Base-by-base conservation (phyloP, 2,888 invertebrate genomes). In the Galerucella calmariensis region DNA sequence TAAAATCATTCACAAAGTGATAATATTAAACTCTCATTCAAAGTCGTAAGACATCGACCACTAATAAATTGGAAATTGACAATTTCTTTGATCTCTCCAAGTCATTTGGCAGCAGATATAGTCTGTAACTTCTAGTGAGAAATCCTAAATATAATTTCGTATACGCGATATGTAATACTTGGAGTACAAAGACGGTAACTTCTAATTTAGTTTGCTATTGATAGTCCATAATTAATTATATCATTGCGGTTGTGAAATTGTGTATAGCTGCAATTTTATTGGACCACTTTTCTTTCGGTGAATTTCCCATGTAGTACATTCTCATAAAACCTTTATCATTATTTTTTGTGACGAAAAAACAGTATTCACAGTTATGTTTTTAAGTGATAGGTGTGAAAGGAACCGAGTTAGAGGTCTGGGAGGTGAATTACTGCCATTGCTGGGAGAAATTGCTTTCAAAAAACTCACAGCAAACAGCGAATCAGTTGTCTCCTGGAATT, bases 21-120 rank as follows among this genome's bases (percentile, higher is more conserved):
- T 44, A 16, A 46, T 65, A 65, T 65, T 44, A 65, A 65, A 65
- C 44, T 53, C 63, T 70, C 70, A 63, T 48, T 48, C 35, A 62
- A 48, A 51, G 58, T 63, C 56, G 35, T 46, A 65, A 44, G 12
- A 58, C 65, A 65, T 71, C 56, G 71, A 58, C 70, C 56, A 56
- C 44, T 71, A 58, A 71, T 71, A 71, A 71, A 71, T 71, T 71
- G 65, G 12, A 65, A 65, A 71, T 71, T 65, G 65, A 53, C 65
- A 58, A 71, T 65, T 71, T 65, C 71, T 71, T 71, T 71, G 71
- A 71, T 71, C 56, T 71, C 24, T 35, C 35, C 12, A 20, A 71
- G 65, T 44, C 65, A 71, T 71, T 71, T 71, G 63, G 71, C 65
- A 63, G 20, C 27, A 56, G 63, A 35, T 27, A 56, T 44, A n/a